These are phyloP conservation scores for Ceyx melanurus DNA, from an alignment of 2,113 vertebrate species.

Conservation along the genomic window DNA sequence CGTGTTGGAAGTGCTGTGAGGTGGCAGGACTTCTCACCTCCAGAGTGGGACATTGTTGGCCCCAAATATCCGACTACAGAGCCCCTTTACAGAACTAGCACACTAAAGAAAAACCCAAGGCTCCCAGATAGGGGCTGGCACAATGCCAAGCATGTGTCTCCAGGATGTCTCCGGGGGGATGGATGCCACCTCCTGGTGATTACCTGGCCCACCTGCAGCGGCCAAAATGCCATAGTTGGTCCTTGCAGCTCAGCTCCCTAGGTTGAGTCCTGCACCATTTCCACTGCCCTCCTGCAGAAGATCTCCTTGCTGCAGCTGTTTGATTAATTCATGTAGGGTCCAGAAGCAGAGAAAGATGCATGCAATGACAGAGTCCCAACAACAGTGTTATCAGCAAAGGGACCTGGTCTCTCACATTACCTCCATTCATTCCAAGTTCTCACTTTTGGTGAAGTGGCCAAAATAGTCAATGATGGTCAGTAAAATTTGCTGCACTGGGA, in stretches of 20 bases:
- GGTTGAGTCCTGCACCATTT: neutral
- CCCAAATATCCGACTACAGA: neutral
- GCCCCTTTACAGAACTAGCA: neutral
- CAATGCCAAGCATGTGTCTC: rapidly evolving
- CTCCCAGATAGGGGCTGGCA: neutral
- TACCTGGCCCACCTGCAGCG: neutral
- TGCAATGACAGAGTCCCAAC: neutral
- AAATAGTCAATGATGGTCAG: conserved; percentile 69
- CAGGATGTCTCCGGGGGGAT: neutral
- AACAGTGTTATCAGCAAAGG: neutral
- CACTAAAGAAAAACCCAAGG: rapidly evolving
- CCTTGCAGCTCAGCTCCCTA: neutral
- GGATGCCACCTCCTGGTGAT: neutral
- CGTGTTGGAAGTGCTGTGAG: neutral
- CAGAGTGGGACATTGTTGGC: neutral
- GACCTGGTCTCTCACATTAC: neutral
- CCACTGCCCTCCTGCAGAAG: neutral
- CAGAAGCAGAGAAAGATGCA: neutral
- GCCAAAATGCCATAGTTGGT: neutral
- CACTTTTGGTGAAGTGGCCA: conserved; percentile 80
- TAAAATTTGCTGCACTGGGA: conserved; percentile 74
- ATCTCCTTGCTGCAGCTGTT: neutral
- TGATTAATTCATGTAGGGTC: neutral
- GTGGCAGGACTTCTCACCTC: neutral
- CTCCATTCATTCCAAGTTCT: conserved; percentile 36